Base-by-base conservation (phyloP, 2,113 vertebrate species). In the Copsychus sechellarum region DNA sequence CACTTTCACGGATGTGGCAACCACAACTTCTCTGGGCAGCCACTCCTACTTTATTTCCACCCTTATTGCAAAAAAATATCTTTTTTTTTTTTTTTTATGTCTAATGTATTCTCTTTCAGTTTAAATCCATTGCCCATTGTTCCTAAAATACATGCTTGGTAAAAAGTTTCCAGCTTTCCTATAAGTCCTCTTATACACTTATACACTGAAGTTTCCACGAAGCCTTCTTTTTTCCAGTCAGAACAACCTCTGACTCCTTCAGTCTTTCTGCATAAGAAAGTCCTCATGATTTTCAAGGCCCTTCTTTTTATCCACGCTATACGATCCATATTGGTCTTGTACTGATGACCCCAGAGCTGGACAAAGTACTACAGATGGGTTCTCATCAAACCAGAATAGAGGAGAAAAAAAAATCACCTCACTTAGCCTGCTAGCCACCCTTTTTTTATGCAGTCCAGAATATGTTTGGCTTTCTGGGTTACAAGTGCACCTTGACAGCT, bases 351-450 rank as follows among this genome's bases (percentile, higher is more conserved):
- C 5, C 56, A 69, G 31, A 53, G 14, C 1, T 48, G 31, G 17
- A 53, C 3, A 14, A 33, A 61, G 5, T 20, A 61, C 7, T 50
- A 40, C 34, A 40, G 29, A 4, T 8, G 3, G 3, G 4, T 16
- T 71, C 40, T 81, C 10, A n/a, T 14, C 5, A 66, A 40, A 66
- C 8, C 12, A 29, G n/a, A 66, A 66, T n/a, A 67, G 38, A n/a
- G 12, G 4, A 12, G 40, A 20, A 12, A 54, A 20, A 72, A 67
- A 18, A 43, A 42, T 23, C 15, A 36, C 4, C 4, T 62, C 14
- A 8, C 9, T 40, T 7, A 3, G 19, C 7, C 21, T 56, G 9
- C 13, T 65, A 17, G 3, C 8, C 21, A 33, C 0, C 0, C 5
- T 29, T 54, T 18, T 50, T 67, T 67, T 28, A 57, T 57, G 19